phyloP scores from a whole-genome alignment of 2,888 invertebrate genomes.

The Drosophila ezoana region DNA sequence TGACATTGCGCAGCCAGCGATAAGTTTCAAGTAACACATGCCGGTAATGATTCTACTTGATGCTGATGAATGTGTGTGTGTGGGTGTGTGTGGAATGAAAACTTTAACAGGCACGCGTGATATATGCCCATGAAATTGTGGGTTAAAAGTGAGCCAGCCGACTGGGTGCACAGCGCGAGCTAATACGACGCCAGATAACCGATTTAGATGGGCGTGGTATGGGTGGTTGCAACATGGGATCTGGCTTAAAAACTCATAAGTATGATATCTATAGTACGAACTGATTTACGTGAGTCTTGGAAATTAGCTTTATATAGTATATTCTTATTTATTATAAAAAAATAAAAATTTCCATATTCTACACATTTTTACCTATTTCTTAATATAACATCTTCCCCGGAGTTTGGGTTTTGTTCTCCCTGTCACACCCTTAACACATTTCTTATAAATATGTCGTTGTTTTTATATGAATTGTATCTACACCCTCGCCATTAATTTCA shows the following conservation, averaged over 20 bases:
- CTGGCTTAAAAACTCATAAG: slow-evolving; percentile 15
- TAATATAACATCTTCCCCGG: slow-evolving; percentile 1
- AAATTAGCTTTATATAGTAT: background rate
- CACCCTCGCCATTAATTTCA: slow-evolving; percentile 47
- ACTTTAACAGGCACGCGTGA: slow-evolving; percentile 49
- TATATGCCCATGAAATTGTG: slow-evolving; percentile 41
- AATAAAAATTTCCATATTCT: background rate
- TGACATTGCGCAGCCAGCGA: slow-evolving; percentile 71
- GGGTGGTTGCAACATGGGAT: slow-evolving; percentile 15
- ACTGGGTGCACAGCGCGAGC: slow-evolving; percentile 18
- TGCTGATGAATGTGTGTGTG: slow-evolving; percentile 62
- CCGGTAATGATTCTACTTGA: slow-evolving; percentile 67
- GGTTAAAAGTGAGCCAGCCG: slow-evolving; percentile 16
- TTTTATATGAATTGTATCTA: slow-evolving; percentile 5
- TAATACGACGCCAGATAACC: slow-evolving; percentile 43
- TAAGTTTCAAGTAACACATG: slow-evolving; percentile 77
- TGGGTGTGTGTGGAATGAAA: slow-evolving; percentile 34
- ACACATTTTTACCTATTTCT: background rate
- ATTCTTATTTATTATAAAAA: background rate
- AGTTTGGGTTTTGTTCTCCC: slow-evolving; percentile 6
- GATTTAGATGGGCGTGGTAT: slow-evolving; percentile 21
- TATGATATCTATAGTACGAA: slow-evolving; percentile 16
- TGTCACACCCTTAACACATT: slow-evolving; percentile 59
- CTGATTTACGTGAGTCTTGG: slow-evolving; percentile 8
- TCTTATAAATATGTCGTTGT: slow-evolving; percentile 44